These are phyloP conservation scores for Rhynchomys soricoides DNA, from an alignment of 2,113 vertebrate species.

Conservation along the genomic window DNA sequence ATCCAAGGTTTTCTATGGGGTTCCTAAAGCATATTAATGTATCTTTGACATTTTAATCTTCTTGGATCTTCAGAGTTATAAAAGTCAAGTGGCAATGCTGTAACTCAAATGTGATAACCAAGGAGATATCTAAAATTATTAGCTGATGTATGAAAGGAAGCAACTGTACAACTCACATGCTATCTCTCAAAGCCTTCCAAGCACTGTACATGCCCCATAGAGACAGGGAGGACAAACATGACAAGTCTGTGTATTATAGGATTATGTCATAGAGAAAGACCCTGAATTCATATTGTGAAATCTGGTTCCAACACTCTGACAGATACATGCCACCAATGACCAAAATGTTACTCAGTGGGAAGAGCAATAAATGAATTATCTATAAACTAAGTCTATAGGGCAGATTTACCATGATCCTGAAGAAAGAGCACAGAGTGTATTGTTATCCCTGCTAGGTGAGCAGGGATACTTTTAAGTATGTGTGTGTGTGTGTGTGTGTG, in stretches of 20 bases:
- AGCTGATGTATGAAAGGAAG: not conserved
- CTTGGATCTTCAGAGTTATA: constrained; percentile 8
- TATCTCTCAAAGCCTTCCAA: not conserved
- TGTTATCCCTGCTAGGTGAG: not conserved
- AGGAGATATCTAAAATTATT: constrained; percentile 31
- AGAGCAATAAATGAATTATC: not conserved
- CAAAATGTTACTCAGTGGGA: not conserved
- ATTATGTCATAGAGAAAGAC: not conserved
- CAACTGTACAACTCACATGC: not conserved
- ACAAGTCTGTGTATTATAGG: not conserved
- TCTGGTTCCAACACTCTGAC: not conserved
- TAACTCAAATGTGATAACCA: constrained; percentile 47
- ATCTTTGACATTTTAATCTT: constrained; percentile 52
- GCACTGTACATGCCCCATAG: not conserved
- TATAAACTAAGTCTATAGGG: not conserved
- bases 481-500: too few relatives aligned
- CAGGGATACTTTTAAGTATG: not conserved
- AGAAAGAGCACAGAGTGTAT: not conserved
- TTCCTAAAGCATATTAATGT: constrained; percentile 2
- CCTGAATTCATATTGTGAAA: not conserved
- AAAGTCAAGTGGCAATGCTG: not conserved
- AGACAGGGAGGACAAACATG: not conserved
- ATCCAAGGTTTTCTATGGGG: not conserved
- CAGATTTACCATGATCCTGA: not conserved
- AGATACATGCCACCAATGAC: not conserved